Evolutionary conservation across 2,888 invertebrate species (phyloP).

Genomic region (Tetramorium bicarinatum): DNA sequence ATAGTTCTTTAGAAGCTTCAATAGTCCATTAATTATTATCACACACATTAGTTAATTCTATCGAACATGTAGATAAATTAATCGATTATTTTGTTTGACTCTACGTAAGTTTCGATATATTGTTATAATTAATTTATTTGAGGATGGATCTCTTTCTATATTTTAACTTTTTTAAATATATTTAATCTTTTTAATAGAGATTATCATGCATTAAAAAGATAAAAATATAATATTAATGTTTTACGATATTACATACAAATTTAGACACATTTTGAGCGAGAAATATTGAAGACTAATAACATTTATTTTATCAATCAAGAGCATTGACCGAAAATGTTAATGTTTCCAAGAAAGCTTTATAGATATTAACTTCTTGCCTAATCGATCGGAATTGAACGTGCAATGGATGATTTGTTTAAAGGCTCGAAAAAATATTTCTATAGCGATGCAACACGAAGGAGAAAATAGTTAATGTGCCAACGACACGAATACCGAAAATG

Average conservation of each 20-base stretch:
- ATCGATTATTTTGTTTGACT: background rate
- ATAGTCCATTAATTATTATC: background rate
- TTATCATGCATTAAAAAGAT: background rate
- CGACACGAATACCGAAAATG: slow-evolving; percentile 35
- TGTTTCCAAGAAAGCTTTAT: background rate
- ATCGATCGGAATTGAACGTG: slow-evolving; percentile 4
- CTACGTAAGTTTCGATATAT: background rate
- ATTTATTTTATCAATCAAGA: background rate
- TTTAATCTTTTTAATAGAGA: background rate
- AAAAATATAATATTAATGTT: background rate
- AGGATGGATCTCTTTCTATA: background rate
- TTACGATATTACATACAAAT: background rate
- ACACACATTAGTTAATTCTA: background rate
- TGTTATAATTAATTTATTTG: background rate
- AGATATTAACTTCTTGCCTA: background rate
- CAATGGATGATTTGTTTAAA: slow-evolving; percentile 16
- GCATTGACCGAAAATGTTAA: background rate
- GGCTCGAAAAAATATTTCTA: slow-evolving; percentile 31
- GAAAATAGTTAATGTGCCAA: slow-evolving; percentile 44
- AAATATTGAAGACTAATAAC: background rate
- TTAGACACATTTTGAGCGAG: background rate
- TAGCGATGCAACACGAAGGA: slow-evolving; percentile 41
- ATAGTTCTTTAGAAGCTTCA: background rate
- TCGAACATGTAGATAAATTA: background rate
- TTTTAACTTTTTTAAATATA: background rate